Conservation (phyloP, 2,888 invertebrate genomes). For the Ormyrus nitidulus region DNA sequence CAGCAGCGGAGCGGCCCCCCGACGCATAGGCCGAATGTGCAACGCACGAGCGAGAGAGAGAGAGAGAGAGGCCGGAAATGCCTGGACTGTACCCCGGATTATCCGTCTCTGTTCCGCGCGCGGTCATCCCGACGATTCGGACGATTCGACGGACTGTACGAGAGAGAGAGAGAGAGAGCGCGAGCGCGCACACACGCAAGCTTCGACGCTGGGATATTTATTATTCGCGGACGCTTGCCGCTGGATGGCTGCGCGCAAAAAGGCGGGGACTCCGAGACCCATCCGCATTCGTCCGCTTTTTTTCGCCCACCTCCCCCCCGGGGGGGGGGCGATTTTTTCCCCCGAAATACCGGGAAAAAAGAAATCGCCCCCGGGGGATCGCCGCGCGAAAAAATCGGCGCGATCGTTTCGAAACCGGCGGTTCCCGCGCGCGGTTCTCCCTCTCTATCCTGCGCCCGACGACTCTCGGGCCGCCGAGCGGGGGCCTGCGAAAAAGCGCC, state of each 20-base stretch:
- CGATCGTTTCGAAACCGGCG: no score
- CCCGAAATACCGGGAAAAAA: neutral
- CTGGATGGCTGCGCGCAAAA: slow-evolving; percentile 24
- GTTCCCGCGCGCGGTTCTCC: no score
- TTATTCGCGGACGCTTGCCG: slow-evolving; percentile 46
- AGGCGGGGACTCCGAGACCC: slow-evolving; percentile 42
- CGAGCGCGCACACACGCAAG: neutral
- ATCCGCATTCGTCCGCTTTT: neutral
- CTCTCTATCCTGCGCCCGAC: no score
- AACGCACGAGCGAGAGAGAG: slow-evolving; percentile 19
- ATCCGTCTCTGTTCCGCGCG: slow-evolving; percentile 35
- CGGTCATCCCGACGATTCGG: slow-evolving; percentile 37
- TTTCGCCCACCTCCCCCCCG: neutral
- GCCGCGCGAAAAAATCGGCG: no score
- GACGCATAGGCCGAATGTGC: slow-evolving; percentile 43
- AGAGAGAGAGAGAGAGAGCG: neutral
- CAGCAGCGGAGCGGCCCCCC: neutral
- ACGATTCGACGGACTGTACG: slow-evolving; percentile 43
- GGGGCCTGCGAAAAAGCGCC: no score
- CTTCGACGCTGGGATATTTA: slow-evolving; percentile 20
- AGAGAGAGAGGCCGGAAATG: slow-evolving; percentile 4
- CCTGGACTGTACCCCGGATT: slow-evolving; percentile 20
- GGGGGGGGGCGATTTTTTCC: neutral
- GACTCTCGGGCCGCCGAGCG: no score
- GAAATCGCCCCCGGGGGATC: no score